phyloP scores from a whole-genome alignment of 1,140 invertebrate species.

The Druon quercuslanigerum region DNA sequence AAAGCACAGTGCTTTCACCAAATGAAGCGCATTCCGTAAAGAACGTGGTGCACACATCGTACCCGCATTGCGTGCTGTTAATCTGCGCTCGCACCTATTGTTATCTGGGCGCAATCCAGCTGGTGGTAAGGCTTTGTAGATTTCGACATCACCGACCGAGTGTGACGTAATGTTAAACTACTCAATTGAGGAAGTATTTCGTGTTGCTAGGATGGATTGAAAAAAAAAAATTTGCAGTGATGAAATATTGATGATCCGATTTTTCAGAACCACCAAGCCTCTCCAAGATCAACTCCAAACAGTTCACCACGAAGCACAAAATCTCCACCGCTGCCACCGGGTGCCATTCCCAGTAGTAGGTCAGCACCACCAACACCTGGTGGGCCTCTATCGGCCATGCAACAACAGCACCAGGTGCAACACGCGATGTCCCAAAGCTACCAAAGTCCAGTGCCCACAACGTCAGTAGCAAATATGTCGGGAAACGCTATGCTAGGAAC shows the following conservation, averaged over 20 bases:
- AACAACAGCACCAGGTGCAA: conserved; percentile 60
- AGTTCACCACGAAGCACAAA: conserved; percentile 93
- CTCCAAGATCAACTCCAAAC: conserved; percentile 91
- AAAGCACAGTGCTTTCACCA: too few relatives aligned
- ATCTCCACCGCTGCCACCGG: conserved; percentile 82
- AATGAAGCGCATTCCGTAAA: too few relatives aligned
- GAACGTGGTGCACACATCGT: too few relatives aligned
- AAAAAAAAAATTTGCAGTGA: too few relatives aligned
- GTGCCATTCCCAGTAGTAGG: conserved; percentile 75
- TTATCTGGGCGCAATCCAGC: too few relatives aligned
- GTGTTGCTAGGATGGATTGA: too few relatives aligned
- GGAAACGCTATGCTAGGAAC: conserved; percentile 75
- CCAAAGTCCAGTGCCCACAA: conserved; percentile 67
- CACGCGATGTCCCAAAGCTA: conserved; percentile 73
- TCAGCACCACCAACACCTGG: conserved; percentile 85
- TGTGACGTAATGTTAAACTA: too few relatives aligned
- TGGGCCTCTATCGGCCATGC: conserved; percentile 69
- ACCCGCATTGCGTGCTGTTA: too few relatives aligned
- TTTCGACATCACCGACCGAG: too few relatives aligned
- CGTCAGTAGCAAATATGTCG: conserved; percentile 67
- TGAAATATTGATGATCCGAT: neutral
- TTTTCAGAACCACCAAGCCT: conserved; percentile 87
- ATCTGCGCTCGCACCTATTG: too few relatives aligned
- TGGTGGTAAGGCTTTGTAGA: too few relatives aligned
- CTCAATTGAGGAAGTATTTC: too few relatives aligned